phyloP scores from a whole-genome alignment of 2,113 vertebrate species.

The Macrotis lagotis region DNA sequence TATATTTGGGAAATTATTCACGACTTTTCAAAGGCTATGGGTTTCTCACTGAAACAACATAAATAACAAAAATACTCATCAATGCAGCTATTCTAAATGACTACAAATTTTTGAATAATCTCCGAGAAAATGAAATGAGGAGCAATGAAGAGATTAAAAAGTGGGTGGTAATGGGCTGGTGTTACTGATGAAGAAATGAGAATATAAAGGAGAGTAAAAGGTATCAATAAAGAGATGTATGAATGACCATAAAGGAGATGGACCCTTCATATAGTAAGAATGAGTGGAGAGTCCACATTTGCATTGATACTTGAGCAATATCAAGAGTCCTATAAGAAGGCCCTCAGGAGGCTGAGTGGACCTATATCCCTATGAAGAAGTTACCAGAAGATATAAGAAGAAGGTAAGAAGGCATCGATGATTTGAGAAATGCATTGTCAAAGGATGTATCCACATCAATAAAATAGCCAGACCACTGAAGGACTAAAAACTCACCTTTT shows the following conservation, averaged over 20 bases:
- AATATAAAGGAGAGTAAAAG: not conserved
- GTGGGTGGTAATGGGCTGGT: not conserved
- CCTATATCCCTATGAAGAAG: not conserved
- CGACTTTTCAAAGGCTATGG: not conserved
- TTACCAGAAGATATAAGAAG: not conserved
- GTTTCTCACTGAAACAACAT: not conserved
- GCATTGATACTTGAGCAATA: not conserved
- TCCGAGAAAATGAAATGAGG: not conserved
- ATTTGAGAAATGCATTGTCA: not conserved
- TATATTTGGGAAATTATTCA: not conserved
- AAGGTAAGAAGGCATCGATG: not conserved
- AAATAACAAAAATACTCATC: not conserved
- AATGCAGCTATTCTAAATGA: not conserved
- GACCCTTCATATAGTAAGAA: not conserved
- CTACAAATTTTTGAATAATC: not conserved
- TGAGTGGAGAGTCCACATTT: not conserved
- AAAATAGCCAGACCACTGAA: not conserved
- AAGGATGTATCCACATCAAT: not conserved
- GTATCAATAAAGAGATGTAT: not conserved
- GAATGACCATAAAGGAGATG: not conserved
- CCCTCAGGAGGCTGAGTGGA: not conserved
- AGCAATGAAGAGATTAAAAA: not conserved
- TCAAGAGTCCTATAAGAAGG: not conserved
- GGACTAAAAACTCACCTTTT: not conserved
- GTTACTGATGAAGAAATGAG: not conserved